phyloP scores from a whole-genome alignment of 1,140 invertebrate species.

The Drosophila yakuba region DNA sequence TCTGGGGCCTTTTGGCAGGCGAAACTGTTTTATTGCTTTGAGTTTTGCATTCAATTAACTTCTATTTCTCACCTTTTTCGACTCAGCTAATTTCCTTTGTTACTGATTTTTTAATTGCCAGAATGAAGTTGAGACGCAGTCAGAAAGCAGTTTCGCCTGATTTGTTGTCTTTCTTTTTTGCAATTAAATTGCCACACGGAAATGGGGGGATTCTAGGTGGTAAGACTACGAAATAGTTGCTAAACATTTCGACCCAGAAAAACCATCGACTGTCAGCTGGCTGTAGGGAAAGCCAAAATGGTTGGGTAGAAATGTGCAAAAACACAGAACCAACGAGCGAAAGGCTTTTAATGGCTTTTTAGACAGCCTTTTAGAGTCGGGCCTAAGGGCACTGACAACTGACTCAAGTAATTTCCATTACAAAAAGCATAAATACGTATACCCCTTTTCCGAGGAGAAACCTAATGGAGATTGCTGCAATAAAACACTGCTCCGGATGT shows the following conservation, averaged over 20 bases:
- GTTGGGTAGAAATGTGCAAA: constrained; percentile 20
- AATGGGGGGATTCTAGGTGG: constrained; percentile 55
- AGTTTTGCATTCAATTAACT: constrained; percentile 79
- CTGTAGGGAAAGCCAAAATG: constrained; percentile 49
- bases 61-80: constrained; percentile 71
- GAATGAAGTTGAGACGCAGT: constrained; percentile 1
- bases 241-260: constrained; percentile 75
- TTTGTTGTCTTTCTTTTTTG: constrained; percentile 39
- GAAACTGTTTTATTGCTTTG: constrained; percentile 49
- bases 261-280: constrained; percentile 34
- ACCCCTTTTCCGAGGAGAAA: constrained; percentile 6
- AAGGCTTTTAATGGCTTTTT: constrained; percentile 35
- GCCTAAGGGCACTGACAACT: constrained; percentile 12
- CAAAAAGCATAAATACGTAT: constrained; percentile 29
- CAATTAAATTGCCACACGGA: constrained; percentile 55
- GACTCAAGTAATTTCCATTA: constrained; percentile 32
- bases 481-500: constrained; percentile 3
- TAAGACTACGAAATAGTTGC: constrained; percentile 55
- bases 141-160: constrained; percentile 30
- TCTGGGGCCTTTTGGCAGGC: constrained; percentile 42
- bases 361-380: constrained; percentile 15
- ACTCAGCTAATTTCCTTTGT: constrained; percentile 66
- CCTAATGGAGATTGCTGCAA: constrained; percentile 30
- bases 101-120: constrained; percentile 60
- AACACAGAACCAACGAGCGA: constrained; percentile 28